Evolutionary conservation across 2,797 vertebrate genomes (phyloP), one percentile per base, ranked within the genome.

Genomic region (Parotocinclus haroldoi): DNA sequence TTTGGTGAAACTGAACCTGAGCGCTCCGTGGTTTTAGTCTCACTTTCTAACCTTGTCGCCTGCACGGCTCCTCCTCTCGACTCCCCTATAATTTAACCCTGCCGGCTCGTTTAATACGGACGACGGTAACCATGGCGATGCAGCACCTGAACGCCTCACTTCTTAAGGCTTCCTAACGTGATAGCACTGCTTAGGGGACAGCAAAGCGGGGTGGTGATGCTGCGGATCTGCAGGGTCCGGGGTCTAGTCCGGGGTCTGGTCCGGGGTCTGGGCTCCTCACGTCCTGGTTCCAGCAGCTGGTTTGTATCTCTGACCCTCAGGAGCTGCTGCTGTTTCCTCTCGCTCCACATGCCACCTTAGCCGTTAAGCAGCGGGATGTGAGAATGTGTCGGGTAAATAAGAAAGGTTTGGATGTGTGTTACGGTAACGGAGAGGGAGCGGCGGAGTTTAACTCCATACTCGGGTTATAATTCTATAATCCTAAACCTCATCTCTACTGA

Each of bases 111-210:
- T 27, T 51, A 59, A 62, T 75, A 65, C 9, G 12, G 38, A 27
- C 44, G 2, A 0, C 19, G 0, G 73, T 78, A 64, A 64, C 76
- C 70, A 78, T 75, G 61, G 70, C 60, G 65, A 75, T 50, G 48
- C 57, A 57, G 62, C 66, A 76, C 70, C 76, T 73, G 70, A 71
- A 67, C 68, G 27, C 58, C 68, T 39, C 67, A 54, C 70, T 49
- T 39, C 58, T 67, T 63, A 66, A 51, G 54, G 45, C 18, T 62
- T 59, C 27, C 42, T 38, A 19, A 55, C 10, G 13, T 7, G 42
- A 65, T 50, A 38, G 27, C 7, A 9, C 17, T 9, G 18, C 52
- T 65, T 42, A 50, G 10, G 44, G 40, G 3, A 42, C 10, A 42
- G 27, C 27, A 27, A 5, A n/a, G n/a, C n/a, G 27, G 27, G 27